Evolutionary conservation across 2,113 vertebrate genomes (phyloP).

Genomic region (Condylura cristata): DNA sequence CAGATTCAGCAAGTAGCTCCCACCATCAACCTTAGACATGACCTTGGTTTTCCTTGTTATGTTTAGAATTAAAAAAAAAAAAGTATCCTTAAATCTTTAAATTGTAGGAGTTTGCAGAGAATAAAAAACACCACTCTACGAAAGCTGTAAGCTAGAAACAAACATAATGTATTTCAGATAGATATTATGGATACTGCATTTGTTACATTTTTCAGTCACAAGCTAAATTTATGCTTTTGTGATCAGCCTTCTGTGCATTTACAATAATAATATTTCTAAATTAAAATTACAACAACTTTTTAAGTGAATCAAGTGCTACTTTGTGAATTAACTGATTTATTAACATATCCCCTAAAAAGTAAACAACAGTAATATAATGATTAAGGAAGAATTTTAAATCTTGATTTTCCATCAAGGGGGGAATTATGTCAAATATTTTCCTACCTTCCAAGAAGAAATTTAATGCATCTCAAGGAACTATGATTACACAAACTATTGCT

Average conservation of each 20-base stretch:
- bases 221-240: not conserved
- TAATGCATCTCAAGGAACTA: not conserved
- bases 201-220: not conserved
- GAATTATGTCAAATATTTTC: conserved; percentile 10
- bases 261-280: not conserved
- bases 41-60: conserved; percentile 13
- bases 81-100: conserved; percentile 3
- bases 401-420: not conserved
- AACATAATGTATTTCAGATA: not conserved
- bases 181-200: not conserved
- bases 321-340: not conserved
- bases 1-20: not conserved
- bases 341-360: not conserved
- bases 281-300: not conserved
- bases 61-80: not conserved
- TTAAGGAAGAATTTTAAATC: conserved; percentile 27
- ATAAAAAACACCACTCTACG: not conserved
- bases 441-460: not conserved
- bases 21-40: not conserved
- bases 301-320: not conserved
- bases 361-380: not conserved
- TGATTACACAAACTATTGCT: not conserved
- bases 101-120: conserved; percentile 16
- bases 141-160: conserved; percentile 4
- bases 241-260: not conserved